phyloP scores from a whole-genome alignment of 2,113 vertebrate species.

The Solea senegalensis region DNA sequence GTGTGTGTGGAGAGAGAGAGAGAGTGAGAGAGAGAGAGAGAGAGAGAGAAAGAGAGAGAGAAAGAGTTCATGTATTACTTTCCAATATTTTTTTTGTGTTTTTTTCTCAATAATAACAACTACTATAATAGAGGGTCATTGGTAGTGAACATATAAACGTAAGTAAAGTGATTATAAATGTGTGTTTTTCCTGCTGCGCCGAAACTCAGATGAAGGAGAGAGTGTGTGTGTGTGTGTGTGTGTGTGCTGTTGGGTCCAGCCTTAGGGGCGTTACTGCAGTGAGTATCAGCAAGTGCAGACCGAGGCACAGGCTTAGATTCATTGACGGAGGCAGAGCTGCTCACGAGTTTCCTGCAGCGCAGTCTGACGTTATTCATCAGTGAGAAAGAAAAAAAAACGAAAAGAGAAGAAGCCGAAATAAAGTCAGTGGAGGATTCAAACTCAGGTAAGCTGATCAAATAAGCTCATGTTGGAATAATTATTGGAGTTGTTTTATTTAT shows the following conservation, averaged over 20 bases:
- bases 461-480: not conserved
- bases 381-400: not conserved
- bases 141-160: too few relatives aligned
- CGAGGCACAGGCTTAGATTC: conserved; percentile 35
- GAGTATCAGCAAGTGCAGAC: conserved; percentile 68
- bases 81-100: too few relatives aligned
- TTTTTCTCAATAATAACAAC: too few relatives aligned
- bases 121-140: too few relatives aligned
- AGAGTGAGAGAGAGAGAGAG: too few relatives aligned
- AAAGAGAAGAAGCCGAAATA: too few relatives aligned
- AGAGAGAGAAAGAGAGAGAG: too few relatives aligned
- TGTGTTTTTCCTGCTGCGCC: not conserved
- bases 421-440: not conserved
- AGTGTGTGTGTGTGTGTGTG: not conserved
- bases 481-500: not conserved
- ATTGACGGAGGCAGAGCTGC: conserved; percentile 22
- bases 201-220: conserved; percentile 31
- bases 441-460: conserved; percentile 39
- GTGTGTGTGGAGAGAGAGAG: too few relatives aligned
- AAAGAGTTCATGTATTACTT: too few relatives aligned
- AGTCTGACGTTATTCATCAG: conserved; percentile 10
- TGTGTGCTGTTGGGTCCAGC: conserved; percentile 39
- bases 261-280: conserved; percentile 67
- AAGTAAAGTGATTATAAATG: not conserved
- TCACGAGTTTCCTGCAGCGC: conserved; percentile 5